Evolutionary conservation across 2,113 vertebrate genomes (phyloP).

Genomic region (Tricholaema leucomelas): DNA sequence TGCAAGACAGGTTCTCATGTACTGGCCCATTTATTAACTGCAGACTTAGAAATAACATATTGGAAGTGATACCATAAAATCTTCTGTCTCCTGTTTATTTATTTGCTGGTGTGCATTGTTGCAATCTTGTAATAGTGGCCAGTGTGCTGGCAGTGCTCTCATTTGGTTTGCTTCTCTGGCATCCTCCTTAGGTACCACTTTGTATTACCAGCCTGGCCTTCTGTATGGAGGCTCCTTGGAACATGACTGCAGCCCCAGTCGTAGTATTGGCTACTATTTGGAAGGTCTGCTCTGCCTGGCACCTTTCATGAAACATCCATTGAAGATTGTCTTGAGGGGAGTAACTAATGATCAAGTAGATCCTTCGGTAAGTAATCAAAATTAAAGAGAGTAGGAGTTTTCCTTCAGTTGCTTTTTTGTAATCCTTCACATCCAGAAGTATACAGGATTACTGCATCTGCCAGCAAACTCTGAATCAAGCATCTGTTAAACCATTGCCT

Average conservation of each 20-base stretch:
- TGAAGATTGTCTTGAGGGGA: conserved; percentile 87
- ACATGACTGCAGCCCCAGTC: conserved; percentile 88
- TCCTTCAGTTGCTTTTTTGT: not conserved
- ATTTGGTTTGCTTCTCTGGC: not conserved
- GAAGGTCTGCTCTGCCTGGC: conserved; percentile 92
- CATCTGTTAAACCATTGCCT: not conserved
- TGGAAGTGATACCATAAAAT: not conserved
- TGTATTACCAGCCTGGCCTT: conserved; percentile 93
- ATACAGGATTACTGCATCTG: not conserved
- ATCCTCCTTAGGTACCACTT: conserved; percentile 82
- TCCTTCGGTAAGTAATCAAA: conserved; percentile 85
- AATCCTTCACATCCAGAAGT: not conserved
- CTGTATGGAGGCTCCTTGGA: conserved; percentile 87
- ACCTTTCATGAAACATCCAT: conserved; percentile 91
- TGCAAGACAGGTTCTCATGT: not conserved
- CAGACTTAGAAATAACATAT: not conserved
- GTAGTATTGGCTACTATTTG: conserved; percentile 92
- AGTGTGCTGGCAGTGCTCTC: not conserved
- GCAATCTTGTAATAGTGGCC: not conserved
- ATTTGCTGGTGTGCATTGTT: fast-evolving
- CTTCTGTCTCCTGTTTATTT: not conserved
- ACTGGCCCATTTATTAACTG: not conserved
- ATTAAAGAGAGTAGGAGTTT: not conserved
- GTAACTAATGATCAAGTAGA: conserved; percentile 91
- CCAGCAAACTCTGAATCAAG: not conserved